A percentile compares a stretch with the other conserved stretches of the same genome.
These are phyloP conservation scores for Enteromius treurensis DNA, from an alignment of 2,797 vertebrate genomes.

Conservation along the genomic window DNA sequence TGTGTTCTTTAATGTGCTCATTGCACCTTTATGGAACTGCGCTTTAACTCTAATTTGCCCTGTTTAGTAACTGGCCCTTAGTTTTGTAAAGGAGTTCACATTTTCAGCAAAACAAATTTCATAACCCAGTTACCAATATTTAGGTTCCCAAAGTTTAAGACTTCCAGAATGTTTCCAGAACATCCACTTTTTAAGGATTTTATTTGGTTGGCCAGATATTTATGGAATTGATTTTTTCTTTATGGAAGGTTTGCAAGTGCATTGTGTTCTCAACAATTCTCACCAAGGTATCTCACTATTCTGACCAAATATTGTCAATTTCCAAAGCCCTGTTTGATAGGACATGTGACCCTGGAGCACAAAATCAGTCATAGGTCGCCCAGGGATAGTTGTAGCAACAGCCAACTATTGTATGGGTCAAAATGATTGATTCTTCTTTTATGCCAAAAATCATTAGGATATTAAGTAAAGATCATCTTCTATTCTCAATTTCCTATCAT, in stretches of 20 bases:
- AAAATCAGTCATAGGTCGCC: too few relatives aligned
- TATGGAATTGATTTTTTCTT: neutral
- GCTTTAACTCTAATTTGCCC: too few relatives aligned
- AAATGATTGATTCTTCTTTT: too few relatives aligned
- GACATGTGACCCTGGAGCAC: too few relatives aligned
- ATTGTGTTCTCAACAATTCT: neutral
- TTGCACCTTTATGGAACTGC: too few relatives aligned
- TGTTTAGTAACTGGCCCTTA: neutral
- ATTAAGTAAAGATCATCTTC: too few relatives aligned
- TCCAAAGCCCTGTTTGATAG: neutral
- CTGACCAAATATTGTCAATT: neutral
- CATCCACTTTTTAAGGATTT: neutral
- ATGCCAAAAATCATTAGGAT: too few relatives aligned
- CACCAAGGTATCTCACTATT: too few relatives aligned
- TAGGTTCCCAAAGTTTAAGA: neutral
- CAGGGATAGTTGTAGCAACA: too few relatives aligned
- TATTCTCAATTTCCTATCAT: too few relatives aligned
- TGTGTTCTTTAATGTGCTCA: too few relatives aligned
- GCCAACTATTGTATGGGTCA: too few relatives aligned
- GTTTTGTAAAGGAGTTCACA: neutral
- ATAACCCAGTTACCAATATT: neutral
- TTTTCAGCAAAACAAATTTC: neutral
- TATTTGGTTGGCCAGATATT: neutral
- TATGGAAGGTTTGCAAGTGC: neutral
- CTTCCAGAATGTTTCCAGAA: neutral